Evolutionary conservation across 2,113 vertebrate species (phyloP).

Genomic region (Chloropsis hardwickii): DNA sequence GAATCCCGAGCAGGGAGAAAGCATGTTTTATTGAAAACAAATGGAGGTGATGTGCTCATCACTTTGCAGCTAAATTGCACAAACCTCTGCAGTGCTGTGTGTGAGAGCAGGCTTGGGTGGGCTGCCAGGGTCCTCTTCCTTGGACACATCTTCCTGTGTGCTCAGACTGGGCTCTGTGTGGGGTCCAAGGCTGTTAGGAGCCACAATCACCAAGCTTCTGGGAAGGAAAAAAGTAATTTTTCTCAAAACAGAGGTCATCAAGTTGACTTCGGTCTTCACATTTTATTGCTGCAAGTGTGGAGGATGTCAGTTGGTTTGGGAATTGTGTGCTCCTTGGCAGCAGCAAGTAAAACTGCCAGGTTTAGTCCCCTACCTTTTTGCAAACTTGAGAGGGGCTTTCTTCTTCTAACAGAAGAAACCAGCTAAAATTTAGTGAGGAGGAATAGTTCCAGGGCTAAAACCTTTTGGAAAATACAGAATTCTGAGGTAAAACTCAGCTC

Average conservation of each 20-base stretch:
- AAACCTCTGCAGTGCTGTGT: not conserved
- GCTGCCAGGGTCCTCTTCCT: not conserved
- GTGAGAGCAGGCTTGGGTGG: not conserved
- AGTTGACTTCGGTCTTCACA: accelerated
- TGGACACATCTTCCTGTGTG: accelerated
- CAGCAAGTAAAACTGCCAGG: not conserved
- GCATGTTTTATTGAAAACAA: not conserved
- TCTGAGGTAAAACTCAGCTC: not conserved
- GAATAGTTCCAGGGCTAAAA: not conserved
- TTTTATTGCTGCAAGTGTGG: not conserved
- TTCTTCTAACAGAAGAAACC: not conserved
- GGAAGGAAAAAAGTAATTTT: not conserved
- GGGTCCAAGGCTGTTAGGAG: not conserved
- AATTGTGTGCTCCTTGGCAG: not conserved
- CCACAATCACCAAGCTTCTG: not conserved
- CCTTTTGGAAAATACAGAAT: not conserved
- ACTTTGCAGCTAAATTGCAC: not conserved
- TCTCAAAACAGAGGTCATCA: not conserved
- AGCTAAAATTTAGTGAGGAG: not conserved
- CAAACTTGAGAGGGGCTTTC: not conserved
- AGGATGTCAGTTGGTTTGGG: not conserved
- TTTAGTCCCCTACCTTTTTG: not conserved
- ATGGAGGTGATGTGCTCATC: not conserved
- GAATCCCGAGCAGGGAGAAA: not conserved
- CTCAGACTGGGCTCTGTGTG: not conserved